phyloP scores from a whole-genome alignment of 2,113 vertebrate genomes.

The Syrrhaptes paradoxus region DNA sequence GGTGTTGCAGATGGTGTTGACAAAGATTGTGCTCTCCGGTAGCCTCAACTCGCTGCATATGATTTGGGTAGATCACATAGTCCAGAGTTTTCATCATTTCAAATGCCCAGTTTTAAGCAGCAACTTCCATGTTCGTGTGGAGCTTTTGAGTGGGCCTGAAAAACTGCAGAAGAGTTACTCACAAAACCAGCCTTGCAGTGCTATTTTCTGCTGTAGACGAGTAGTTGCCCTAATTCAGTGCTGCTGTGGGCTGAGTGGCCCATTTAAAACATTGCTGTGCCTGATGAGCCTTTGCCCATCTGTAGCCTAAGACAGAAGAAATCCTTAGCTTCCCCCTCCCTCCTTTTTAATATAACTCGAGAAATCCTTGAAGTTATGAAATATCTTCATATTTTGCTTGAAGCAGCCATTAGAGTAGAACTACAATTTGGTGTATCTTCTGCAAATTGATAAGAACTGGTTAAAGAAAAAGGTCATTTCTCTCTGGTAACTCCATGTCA shows the following conservation, averaged over 20 bases:
- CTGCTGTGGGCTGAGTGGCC: not conserved
- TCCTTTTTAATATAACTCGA: not conserved
- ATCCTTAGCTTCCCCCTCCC: not conserved
- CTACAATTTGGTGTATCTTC: not conserved
- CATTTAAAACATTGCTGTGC: not conserved
- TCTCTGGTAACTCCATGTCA: not conserved
- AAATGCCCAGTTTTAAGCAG: not conserved
- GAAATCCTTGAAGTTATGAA: not conserved
- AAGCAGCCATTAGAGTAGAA: not conserved
- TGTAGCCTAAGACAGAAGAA: not conserved
- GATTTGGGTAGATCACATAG: not conserved
- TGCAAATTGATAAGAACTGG: not conserved
- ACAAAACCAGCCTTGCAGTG: not conserved
- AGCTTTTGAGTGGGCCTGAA: not conserved
- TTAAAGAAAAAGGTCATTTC: not conserved
- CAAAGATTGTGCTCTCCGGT: not conserved
- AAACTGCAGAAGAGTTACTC: not conserved
- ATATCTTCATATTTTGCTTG: not conserved
- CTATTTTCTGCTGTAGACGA: not conserved
- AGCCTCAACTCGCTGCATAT: not conserved
- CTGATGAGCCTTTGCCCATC: not conserved
- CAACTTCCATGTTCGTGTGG: accelerated
- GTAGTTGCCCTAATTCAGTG: not conserved
- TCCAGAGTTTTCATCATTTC: not conserved
- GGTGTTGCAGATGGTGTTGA: not conserved